A percentile compares a stretch with the other conserved stretches of the same genome.
These are phyloP conservation scores for Drosophila pruinosa DNA, from an alignment of 1,140 invertebrate genomes.

Conservation along the genomic window DNA sequence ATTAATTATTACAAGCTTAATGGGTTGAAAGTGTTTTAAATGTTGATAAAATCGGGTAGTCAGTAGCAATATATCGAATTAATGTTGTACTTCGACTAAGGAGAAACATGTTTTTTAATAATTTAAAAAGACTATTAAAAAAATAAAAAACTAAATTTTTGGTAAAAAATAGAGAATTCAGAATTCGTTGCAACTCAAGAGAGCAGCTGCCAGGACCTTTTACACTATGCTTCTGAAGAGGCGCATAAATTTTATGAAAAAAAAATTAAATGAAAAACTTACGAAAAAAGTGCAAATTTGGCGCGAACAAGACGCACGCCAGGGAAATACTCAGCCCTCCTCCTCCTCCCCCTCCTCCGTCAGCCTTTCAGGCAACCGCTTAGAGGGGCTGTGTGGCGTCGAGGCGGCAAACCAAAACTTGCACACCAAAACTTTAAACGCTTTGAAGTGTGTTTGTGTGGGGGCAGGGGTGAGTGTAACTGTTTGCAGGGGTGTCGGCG, in stretches of 20 bases:
- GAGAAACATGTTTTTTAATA: too few species aligned
- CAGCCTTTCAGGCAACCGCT: neutral
- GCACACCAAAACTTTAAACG: constrained; percentile 58
- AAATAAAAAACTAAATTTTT: too few species aligned
- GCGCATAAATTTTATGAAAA: constrained; percentile 53
- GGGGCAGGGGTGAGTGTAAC: constrained; percentile 4
- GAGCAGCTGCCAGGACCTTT: constrained; percentile 24
- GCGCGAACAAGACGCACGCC: constrained; percentile 31
- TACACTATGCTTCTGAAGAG: constrained; percentile 19
- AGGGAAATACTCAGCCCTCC: neutral
- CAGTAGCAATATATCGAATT: too few species aligned
- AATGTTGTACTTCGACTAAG: too few species aligned
- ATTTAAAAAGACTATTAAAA: neutral
- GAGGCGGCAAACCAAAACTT: constrained; percentile 51
- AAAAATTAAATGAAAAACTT: constrained; percentile 30
- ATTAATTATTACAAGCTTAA: neutral
- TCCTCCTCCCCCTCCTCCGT: neutral
- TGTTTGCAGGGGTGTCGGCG: constrained; percentile 9
- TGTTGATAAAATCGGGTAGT: too few species aligned
- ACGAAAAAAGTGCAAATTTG: constrained; percentile 40
- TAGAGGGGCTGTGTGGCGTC: constrained; percentile 24
- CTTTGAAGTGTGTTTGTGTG: constrained; percentile 11
- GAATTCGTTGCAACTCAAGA: constrained; percentile 18
- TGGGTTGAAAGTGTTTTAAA: too few species aligned
- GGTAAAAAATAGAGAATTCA: too few species aligned